Percentiles rank a stretch among this genome's conserved stretches.
phyloP scores from a whole-genome alignment of 2,797 vertebrate species.

The Phataginus tricuspis region DNA sequence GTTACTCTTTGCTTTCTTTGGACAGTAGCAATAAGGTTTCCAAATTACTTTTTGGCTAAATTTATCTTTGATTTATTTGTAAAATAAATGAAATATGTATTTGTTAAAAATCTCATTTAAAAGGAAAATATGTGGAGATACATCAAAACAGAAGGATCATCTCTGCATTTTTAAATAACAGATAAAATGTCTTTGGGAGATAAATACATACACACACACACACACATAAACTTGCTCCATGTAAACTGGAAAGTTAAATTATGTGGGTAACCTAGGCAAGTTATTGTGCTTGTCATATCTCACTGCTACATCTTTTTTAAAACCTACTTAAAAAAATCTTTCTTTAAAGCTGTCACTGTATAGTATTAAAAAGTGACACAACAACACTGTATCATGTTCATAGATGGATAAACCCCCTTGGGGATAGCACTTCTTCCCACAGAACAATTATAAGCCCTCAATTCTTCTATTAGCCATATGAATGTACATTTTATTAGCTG shows the following conservation, averaged over 20 bases:
- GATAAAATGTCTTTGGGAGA: not conserved
- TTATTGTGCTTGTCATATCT: not conserved
- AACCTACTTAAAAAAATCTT: not conserved
- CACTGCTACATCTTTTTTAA: not conserved
- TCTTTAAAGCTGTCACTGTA: not conserved
- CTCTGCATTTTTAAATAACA: not conserved
- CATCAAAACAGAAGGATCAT: not conserved
- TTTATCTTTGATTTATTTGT: not conserved
- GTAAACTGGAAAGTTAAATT: not conserved
- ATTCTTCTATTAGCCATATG: not conserved
- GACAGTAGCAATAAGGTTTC: not conserved
- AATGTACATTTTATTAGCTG: constrained; percentile 46
- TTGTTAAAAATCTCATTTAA: not conserved
- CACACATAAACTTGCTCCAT: not conserved
- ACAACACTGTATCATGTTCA: not conserved
- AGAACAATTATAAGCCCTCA: not conserved
- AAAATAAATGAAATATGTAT: not conserved
- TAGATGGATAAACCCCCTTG: not conserved
- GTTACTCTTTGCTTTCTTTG: not conserved
- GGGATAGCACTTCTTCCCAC: not conserved
- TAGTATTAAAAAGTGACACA: not conserved
- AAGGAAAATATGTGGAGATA: not conserved
- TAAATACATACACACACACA: not conserved
- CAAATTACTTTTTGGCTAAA: not conserved
- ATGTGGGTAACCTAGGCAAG: not conserved